Conservation (phyloP, 2,888 invertebrate genomes). For the Trachelus troglodyta region DNA sequence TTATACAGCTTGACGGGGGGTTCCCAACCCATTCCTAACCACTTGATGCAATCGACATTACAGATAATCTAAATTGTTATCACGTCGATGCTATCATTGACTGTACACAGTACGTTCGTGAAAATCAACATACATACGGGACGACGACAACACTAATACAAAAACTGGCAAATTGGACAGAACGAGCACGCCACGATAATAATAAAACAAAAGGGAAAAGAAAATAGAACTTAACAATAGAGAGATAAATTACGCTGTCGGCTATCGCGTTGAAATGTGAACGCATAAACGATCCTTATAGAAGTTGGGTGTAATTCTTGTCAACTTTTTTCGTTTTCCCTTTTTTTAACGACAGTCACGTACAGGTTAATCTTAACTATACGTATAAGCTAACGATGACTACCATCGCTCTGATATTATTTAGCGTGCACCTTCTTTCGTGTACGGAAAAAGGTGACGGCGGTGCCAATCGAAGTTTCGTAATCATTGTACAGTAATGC, state of each 20-base stretch:
- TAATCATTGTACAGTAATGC: constrained; percentile 59
- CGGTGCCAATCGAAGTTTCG: background rate
- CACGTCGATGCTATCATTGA: too few species aligned
- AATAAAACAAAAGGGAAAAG: constrained; percentile 22
- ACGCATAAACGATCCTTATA: background rate
- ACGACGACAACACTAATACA: constrained; percentile 53
- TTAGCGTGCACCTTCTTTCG: too few species aligned
- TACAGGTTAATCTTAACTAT: too few species aligned
- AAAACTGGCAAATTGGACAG: constrained; percentile 56
- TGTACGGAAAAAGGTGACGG: background rate
- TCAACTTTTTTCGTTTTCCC: constrained; percentile 19
- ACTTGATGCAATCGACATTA: too few species aligned
- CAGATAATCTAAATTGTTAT: too few species aligned
- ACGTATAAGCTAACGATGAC: too few species aligned
- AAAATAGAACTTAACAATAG: constrained; percentile 9
- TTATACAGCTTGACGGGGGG: too few species aligned
- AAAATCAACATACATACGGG: constrained; percentile 39
- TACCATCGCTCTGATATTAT: too few species aligned
- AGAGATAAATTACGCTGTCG: background rate
- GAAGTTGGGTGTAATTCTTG: constrained; percentile 5
- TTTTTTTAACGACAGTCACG: background rate
- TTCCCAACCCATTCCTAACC: too few species aligned
- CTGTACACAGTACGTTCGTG: too few species aligned
- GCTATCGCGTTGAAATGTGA: constrained; percentile 4
- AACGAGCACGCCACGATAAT: constrained; percentile 58